Percentiles rank a stretch among this genome's conserved stretches.
phyloP scores from a whole-genome alignment of 2,797 vertebrate genomes.

The Sphenodon punctatus region DNA sequence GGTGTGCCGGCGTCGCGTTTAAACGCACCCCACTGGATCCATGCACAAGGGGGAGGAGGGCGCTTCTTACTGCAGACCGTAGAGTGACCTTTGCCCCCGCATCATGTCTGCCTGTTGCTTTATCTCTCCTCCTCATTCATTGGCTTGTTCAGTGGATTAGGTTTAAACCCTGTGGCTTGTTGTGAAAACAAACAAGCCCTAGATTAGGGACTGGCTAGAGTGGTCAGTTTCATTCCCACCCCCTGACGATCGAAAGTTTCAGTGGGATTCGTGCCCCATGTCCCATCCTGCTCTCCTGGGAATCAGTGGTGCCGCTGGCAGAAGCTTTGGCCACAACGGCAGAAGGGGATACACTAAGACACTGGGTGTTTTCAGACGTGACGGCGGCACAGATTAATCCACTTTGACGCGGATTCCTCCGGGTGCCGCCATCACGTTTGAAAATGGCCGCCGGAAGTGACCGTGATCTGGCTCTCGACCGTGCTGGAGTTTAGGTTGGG shows the following conservation, averaged over 20 bases:
- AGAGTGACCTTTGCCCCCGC: not conserved
- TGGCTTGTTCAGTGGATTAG: not conserved
- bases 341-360: too few species aligned
- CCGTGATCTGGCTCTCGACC: too few species aligned
- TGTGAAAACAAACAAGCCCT: not conserved
- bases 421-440: too few species aligned
- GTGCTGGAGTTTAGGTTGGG: too few species aligned
- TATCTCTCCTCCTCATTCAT: not conserved
- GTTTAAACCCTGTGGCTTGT: not conserved
- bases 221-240: not conserved
- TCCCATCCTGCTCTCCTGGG: not conserved
- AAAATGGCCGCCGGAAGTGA: too few species aligned
- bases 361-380: too few species aligned
- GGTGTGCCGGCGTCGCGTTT: too few species aligned
- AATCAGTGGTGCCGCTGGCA: too few species aligned
- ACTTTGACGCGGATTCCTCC: too few species aligned
- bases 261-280: not conserved
- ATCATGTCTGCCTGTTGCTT: not conserved
- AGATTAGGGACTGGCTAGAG: not conserved
- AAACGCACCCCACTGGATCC: too few species aligned
- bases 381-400: too few species aligned
- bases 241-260: not conserved
- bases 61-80: not conserved
- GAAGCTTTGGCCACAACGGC: too few species aligned
- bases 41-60: not conserved